These are phyloP conservation scores for Reinhardtius hippoglossoides DNA, from an alignment of 2,113 vertebrate genomes.

Conservation along the genomic window DNA sequence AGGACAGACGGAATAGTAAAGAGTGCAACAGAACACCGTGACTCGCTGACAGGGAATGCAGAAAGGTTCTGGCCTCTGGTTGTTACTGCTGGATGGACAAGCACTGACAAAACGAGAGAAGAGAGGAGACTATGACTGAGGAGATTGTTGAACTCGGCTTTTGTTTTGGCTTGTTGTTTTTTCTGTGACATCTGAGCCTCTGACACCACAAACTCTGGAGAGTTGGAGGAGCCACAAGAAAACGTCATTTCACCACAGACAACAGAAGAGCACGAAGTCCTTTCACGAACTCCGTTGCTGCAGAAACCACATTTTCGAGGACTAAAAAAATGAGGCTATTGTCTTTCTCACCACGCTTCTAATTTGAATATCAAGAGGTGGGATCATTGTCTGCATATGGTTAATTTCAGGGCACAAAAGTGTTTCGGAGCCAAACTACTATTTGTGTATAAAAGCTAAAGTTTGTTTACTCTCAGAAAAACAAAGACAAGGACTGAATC, in stretches of 20 bases:
- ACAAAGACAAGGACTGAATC: not conserved
- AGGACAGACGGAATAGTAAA: slow-evolving; percentile 52
- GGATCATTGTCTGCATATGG: slow-evolving; percentile 9
- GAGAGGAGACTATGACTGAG: slow-evolving; percentile 32
- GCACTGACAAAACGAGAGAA: slow-evolving; percentile 77
- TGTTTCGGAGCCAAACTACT: not conserved
- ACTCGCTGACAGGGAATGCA: slow-evolving; percentile 74
- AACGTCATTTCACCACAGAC: slow-evolving; percentile 52
- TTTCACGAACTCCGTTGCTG: slow-evolving; percentile 74
- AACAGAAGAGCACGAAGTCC: slow-evolving; percentile 46
- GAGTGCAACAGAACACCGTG: slow-evolving; percentile 70
- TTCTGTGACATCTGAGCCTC: slow-evolving; percentile 63
- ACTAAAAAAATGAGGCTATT: slow-evolving; percentile 34
- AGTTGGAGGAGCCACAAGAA: slow-evolving; percentile 50
- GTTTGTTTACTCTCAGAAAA: not conserved
- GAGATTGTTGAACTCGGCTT: slow-evolving; percentile 60
- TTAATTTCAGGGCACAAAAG: not conserved
- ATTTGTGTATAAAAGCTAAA: slow-evolving; percentile 2
- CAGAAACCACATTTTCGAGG: slow-evolving; percentile 24
- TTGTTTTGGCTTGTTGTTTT: slow-evolving; percentile 54
- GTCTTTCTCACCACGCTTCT: slow-evolving; percentile 32
- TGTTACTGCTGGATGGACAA: slow-evolving; percentile 77
- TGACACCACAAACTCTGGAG: slow-evolving; percentile 40
- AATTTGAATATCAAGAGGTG: slow-evolving; percentile 10
- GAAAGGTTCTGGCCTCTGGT: slow-evolving; percentile 73